A percentile compares a stretch with the other conserved stretches of the same genome.
phyloP scores from a whole-genome alignment of 2,888 invertebrate species.

The Autographa gamma region DNA sequence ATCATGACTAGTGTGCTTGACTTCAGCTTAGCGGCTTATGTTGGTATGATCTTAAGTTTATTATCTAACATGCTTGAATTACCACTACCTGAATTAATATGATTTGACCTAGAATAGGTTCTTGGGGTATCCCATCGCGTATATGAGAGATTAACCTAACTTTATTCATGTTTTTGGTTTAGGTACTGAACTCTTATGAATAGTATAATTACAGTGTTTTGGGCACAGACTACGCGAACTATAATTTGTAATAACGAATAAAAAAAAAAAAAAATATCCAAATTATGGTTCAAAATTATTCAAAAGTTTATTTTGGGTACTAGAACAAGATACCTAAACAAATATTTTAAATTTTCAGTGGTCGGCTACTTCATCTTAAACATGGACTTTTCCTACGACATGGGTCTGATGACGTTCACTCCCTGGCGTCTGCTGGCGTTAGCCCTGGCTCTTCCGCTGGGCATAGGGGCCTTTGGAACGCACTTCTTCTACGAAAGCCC shows the following conservation, averaged over 20 bases:
- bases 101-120: not conserved
- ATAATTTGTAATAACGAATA: too few species aligned
- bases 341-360: slow-evolving; percentile 44
- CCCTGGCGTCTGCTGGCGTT: slow-evolving; percentile 74
- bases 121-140: not conserved
- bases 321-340: not conserved
- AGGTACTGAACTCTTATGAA: too few species aligned
- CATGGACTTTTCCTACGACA: slow-evolving; percentile 61
- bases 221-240: too few species aligned
- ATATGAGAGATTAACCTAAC: too few species aligned
- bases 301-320: too few species aligned
- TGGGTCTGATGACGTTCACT: slow-evolving; percentile 64
- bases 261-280: too few species aligned
- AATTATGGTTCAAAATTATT: too few species aligned
- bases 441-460: slow-evolving; percentile 86
- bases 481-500: slow-evolving; percentile 92
- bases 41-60: slow-evolving; percentile 56
- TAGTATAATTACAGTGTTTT: too few species aligned
- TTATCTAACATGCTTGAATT: not conserved
- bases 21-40: slow-evolving; percentile 62
- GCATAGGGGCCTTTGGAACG: slow-evolving; percentile 87
- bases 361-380: slow-evolving; percentile 64
- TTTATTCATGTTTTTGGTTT: too few species aligned
- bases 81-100: not conserved
- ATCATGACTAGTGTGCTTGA: slow-evolving; percentile 68